Evolutionary conservation across 2,113 vertebrate species (phyloP).

Genomic region (Meles meles): DNA sequence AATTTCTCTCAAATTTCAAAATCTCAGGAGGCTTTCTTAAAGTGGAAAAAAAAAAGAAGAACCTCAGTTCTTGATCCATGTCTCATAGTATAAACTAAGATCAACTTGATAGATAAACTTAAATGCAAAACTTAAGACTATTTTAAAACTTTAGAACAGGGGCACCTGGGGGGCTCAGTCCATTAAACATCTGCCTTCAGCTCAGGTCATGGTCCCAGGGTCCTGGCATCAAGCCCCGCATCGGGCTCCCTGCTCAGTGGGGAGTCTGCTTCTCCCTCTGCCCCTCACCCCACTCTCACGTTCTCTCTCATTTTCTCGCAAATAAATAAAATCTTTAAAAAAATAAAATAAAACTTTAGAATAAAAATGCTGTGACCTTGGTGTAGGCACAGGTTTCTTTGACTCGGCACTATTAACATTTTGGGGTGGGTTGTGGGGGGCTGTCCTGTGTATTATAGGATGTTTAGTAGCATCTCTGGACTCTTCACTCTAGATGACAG

Average conservation of each 20-base stretch:
- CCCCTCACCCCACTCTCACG: too few species aligned
- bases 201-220: too few species aligned
- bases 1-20: neutral
- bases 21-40: neutral
- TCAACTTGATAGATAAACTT: neutral
- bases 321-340: too few species aligned
- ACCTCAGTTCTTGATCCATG: neutral
- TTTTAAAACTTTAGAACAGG: neutral
- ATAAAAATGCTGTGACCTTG: neutral
- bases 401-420: neutral
- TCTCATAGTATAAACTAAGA: neutral
- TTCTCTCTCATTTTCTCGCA: too few species aligned
- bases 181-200: too few species aligned
- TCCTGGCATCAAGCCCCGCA: too few species aligned
- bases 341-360: neutral
- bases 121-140: neutral
- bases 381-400: neutral
- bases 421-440: neutral
- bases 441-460: too few species aligned
- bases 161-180: too few species aligned
- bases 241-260: too few species aligned
- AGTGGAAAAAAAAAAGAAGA: neutral
- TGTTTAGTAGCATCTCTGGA: neutral
- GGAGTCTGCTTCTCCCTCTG: too few species aligned
- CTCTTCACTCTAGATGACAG: neutral